Evolutionary conservation across 2,797 vertebrate genomes (phyloP).

Genomic region (Prionace glauca): DNA sequence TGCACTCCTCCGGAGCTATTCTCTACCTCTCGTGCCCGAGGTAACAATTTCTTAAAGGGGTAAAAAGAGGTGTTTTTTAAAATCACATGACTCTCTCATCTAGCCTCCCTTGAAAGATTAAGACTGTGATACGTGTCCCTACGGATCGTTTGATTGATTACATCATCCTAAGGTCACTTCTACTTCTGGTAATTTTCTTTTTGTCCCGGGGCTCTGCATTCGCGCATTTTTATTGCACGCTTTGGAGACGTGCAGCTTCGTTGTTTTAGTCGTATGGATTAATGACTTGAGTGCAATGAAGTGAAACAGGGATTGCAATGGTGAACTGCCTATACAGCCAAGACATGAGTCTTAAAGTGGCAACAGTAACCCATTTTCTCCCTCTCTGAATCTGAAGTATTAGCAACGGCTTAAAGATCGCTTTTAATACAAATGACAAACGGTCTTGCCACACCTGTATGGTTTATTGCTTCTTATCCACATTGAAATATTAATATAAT

Average conservation of each 20-base stretch:
- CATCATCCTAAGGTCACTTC: slow-evolving; percentile 65
- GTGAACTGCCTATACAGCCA: slow-evolving; percentile 21
- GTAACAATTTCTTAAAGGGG: slow-evolving; percentile 31
- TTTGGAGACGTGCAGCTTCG: slow-evolving; percentile 51
- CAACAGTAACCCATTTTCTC: slow-evolving; percentile 12
- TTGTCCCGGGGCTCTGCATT: slow-evolving; percentile 56
- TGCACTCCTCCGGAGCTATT: slow-evolving; percentile 44
- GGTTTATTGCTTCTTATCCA: background rate
- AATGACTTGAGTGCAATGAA: slow-evolving; percentile 44
- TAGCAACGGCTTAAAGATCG: background rate
- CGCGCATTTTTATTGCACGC: slow-evolving; percentile 59
- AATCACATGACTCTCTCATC: slow-evolving; percentile 40
- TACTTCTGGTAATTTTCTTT: slow-evolving; percentile 62
- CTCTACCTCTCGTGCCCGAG: slow-evolving; percentile 41
- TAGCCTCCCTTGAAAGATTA: slow-evolving; percentile 55
- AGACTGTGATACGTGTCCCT: slow-evolving; percentile 61
- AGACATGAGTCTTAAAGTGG: slow-evolving; percentile 24
- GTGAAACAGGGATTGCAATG: slow-evolving; percentile 37
- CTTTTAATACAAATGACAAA: background rate
- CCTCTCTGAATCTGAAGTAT: background rate
- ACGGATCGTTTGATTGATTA: slow-evolving; percentile 65
- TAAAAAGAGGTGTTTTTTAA: slow-evolving; percentile 37
- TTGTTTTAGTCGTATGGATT: slow-evolving; percentile 44
- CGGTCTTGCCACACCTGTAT: background rate
- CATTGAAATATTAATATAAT: background rate